Evolutionary conservation across 1,140 invertebrate species (phyloP).

Genomic region (Pogonognathellus flavescens): DNA sequence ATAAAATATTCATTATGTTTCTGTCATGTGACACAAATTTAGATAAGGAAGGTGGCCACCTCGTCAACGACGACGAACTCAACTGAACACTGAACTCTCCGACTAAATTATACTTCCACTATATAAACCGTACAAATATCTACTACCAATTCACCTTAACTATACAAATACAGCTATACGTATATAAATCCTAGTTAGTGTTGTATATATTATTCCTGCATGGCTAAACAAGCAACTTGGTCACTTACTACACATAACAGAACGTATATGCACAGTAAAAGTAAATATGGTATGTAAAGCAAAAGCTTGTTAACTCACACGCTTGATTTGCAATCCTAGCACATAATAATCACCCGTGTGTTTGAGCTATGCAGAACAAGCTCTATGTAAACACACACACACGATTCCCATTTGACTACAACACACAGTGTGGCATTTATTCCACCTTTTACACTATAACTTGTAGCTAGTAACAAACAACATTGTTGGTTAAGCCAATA

Average conservation of each 20-base stretch:
- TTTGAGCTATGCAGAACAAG: not conserved
- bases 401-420: too few species aligned
- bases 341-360: conserved; percentile 27
- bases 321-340: conserved; percentile 35
- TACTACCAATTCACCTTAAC: not conserved
- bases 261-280: not conserved
- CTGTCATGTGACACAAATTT: conserved; percentile 58
- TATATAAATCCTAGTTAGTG: too few species aligned
- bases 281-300: not conserved
- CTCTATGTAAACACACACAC: not conserved
- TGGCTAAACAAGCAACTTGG: not conserved
- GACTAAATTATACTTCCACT: not conserved
- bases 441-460: too few species aligned
- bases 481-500: too few species aligned
- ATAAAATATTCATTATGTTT: conserved; percentile 51
- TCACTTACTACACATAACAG: not conserved
- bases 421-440: too few species aligned
- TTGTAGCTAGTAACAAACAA: too few species aligned
- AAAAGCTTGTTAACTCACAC: conserved; percentile 5
- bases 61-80: conserved; percentile 1
- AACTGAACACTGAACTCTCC: not conserved
- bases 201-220: too few species aligned
- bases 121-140: not conserved
- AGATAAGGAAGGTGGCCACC: conserved; percentile 54
- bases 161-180: not conserved